Conservation (phyloP, 2,113 vertebrate genomes). For the Riparia riparia region DNA sequence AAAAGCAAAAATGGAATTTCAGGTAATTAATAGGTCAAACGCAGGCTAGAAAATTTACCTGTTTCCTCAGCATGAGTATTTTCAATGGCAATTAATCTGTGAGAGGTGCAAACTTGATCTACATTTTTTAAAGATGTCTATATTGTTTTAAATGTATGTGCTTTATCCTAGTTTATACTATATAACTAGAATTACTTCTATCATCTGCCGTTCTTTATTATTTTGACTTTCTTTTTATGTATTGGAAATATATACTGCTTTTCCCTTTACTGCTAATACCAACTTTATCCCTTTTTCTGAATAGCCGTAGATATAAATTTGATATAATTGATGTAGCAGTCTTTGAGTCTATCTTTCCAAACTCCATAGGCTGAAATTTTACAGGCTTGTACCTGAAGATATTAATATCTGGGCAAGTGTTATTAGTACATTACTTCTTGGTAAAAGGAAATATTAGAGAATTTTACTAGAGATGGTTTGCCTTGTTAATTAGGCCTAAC, state of each 20-base stretch:
- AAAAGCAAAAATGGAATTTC: neutral
- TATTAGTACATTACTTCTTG: neutral
- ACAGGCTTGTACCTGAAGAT: neutral
- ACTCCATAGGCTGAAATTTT: neutral
- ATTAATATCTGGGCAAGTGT: neutral
- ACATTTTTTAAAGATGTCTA: neutral
- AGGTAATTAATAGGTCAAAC: neutral
- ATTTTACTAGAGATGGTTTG: neutral
- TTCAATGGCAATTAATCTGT: neutral
- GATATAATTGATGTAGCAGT: neutral
- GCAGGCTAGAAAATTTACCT: neutral
- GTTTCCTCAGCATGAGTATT: neutral
- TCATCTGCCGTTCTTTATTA: neutral
- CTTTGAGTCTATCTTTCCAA: neutral
- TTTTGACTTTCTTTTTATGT: neutral
- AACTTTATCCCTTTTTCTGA: neutral
- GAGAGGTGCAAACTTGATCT: neutral
- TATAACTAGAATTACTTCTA: neutral
- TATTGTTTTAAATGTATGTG: fast-evolving
- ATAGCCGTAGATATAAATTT: neutral
- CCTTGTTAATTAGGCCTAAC: neutral
- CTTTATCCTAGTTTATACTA: neutral
- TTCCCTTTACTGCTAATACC: neutral
- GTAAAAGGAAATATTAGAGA: neutral
- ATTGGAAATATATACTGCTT: neutral